Evolutionary conservation across 2,113 vertebrate species (phyloP), one percentile per base, ranked within the genome.

Genomic region (Kobus ellipsiprymnus): DNA sequence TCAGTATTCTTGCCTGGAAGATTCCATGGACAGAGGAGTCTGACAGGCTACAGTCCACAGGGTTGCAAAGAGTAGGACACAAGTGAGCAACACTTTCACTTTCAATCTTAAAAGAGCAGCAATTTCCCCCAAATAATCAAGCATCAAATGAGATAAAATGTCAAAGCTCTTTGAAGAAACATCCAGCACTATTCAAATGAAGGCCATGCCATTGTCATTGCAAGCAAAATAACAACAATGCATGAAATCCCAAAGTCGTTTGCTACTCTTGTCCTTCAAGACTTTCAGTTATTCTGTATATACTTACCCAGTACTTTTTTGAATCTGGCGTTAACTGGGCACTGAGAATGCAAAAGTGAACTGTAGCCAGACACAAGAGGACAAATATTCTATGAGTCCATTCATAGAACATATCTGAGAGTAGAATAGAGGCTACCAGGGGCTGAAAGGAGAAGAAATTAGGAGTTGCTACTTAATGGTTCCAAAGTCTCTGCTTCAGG

Each of bases 91-190:
- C 67, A 25, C 67, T 74, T 74, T 40, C 36, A 74, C 21, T 40
- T 74, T 36, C 40, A 77, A 89, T 44, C 59, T 87, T 82, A 83
- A 96, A 94, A 95, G 40, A 88, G 1, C 50, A 8, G 2, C 50
- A 27, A 71, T 67, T 89, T 74, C 23, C 30, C 50, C 52, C 30
- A 96, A 91, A 95, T 84, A 81, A 83, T 77, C 78, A 93, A 95
- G 30, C 40, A n/a, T 50, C 54, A 54, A 80, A 48, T 78, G 71
- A 84, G 8, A 54, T 46, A 36, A 80, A 87, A 36, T 78, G 2
- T 88, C 54, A 95, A 88, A 60, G 44, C 4, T 74, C 52, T 82
- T 62, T 74, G 57, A 67, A 71, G 40, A 96, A 95, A 93, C 17
- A 87, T 57, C 21, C 82, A 94, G 54, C 36, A 33, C 11, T 46